Base-by-base conservation (phyloP, 2,888 invertebrate genomes). In the Girardia tigrina region DNA sequence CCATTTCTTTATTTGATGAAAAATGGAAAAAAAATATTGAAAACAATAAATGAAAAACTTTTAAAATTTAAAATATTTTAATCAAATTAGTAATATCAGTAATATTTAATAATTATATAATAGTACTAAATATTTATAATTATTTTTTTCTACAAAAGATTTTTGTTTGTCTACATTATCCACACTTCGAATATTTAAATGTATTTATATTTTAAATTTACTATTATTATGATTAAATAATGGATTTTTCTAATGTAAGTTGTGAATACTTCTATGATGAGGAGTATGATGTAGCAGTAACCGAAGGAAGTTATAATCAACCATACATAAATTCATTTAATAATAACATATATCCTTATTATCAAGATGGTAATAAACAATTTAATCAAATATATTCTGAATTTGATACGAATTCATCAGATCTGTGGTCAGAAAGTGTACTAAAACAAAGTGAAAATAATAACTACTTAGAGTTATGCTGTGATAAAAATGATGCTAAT, bases 281-380 rank as follows among this genome's bases (percentile, higher is more conserved):
- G 23, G 56, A 56, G 23, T 56, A 56, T 16, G 56, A 56, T 56
- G 56, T 56, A 20, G 56, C 56, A 56, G 23, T 56, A 4, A 56
- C 8, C n/a, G 56, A 56, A 56, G 56, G 56, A 56, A 56, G 56
- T 56, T 56, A 56, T n/a, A 56, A 56, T 16, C 56, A 56, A 56
- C 56, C 56, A 56, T 56, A 20, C 23, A 56, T 56, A 20, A 56
- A 56, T n/a, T 56, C 56, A 56, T n/a, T 56, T 56, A 56, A 56
- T 16, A 56, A 56, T 16, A 56, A 56, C 23, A 20, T n/a, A n/a
- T 56, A 56, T 16, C 56, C 56, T 16, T 56, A 56, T 56, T 56
- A 20, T n/a, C 6, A 4, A n/a, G 56, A 56, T 8, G 56, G 56
- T 4, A 23, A 56, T 56, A 4, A n/a, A 56, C n/a, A n/a, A n/a